phyloP scores from a whole-genome alignment of 2,888 invertebrate species.

The Odontocerum albicorne region DNA sequence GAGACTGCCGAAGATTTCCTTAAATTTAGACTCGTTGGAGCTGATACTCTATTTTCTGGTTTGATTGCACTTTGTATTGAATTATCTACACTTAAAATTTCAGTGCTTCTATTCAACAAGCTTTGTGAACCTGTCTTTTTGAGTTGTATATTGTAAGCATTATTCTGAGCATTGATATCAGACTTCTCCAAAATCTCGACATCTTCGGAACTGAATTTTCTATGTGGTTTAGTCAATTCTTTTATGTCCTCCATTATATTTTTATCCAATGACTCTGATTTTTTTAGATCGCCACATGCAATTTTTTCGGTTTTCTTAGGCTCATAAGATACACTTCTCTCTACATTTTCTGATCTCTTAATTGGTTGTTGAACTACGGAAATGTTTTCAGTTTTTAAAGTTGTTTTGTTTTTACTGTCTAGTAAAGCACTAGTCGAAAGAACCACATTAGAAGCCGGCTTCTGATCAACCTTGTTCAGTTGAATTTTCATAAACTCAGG shows the following conservation, averaged over 20 bases:
- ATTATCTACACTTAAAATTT: conserved; percentile 22
- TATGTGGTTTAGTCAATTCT: conserved; percentile 37
- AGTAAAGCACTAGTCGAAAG: conserved; percentile 62
- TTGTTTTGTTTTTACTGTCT: conserved; percentile 43
- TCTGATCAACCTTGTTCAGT: conserved; percentile 68
- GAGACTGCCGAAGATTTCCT: conserved; percentile 21
- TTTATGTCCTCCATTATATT: conserved; percentile 22
- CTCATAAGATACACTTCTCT: conserved; percentile 33
- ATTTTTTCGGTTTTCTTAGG: conserved; percentile 29
- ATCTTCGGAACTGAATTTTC: conserved; percentile 51
- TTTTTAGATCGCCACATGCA: conserved; percentile 20
- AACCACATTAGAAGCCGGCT: conserved; percentile 64
- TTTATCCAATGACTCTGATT: conserved; percentile 31
- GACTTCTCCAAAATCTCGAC: conserved; percentile 49
- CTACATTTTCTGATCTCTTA: conserved; percentile 23
- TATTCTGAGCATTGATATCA: conserved; percentile 19
- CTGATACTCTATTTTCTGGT: conserved; percentile 17
- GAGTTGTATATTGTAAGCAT: conserved; percentile 26
- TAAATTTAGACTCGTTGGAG: conserved; percentile 27
- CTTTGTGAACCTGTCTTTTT: conserved; percentile 32
- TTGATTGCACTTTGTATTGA: conserved; percentile 4
- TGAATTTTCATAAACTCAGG: conserved; percentile 74
- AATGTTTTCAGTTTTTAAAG: conserved; percentile 20
- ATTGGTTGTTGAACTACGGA: neutral
- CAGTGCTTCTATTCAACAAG: conserved; percentile 32